Base-by-base conservation (phyloP, 1,140 invertebrate genomes). In the Drosophila chauvacae region DNA sequence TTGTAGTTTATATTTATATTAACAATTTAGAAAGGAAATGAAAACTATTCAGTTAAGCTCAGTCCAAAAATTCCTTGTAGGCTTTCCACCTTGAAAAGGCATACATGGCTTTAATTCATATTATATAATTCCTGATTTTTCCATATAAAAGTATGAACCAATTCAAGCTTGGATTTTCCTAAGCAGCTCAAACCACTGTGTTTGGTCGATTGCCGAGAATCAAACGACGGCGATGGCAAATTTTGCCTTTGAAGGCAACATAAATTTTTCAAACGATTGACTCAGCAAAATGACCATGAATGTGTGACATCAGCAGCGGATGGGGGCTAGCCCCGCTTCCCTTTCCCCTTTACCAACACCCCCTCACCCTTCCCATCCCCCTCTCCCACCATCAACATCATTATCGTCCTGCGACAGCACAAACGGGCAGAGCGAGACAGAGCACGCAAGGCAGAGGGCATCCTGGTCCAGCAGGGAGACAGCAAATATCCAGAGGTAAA, bases 231-330 rank as follows among this genome's bases (percentile, higher is more conserved):
- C 80, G 47, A 73, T 86, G 84, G 84, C 73, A 87, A 87, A 87
- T 87, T 87, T 87, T 84, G 84, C 84, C 88, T 87, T 87, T 87
- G 84, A 87, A 87, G 84, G 84, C 84, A 87, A 88, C 84, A 87
- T 87, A 87, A 87, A 87, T 87, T 87, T 87, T 87, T 87, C 84
- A 87, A 87, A 88, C 84, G 84, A 87, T 87, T 87, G 84, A 87
- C 84, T 87, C 84, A 87, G 84, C 84, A 87, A 87, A 87, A 87
- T 87, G 84, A 87, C 84, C 84, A 87, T 87, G 84, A 88, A 87
- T 88, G 84, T 87, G 84, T 87, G 84, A 87, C 84, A 87, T 87
- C 84, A 87, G 84, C 84, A 88, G 61, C 76, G 84, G 76, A 66
- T 35, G 50, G 64, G 51, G 42, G 53, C 41, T 23, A 23, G 44